These are phyloP conservation scores for Drosophila navojoa DNA, from an alignment of 1,140 invertebrate genomes.

Conservation along the genomic window DNA sequence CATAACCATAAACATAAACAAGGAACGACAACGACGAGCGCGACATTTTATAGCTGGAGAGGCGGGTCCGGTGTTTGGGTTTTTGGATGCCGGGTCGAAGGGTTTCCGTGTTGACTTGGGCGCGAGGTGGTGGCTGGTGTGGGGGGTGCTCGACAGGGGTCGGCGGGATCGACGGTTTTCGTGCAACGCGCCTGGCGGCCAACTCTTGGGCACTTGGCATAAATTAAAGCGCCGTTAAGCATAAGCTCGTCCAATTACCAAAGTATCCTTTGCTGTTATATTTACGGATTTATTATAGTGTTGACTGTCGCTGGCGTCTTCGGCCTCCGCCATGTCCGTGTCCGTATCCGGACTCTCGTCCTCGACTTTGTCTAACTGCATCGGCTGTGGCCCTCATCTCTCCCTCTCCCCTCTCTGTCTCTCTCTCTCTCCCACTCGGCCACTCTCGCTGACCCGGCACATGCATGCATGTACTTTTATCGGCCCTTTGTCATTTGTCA, in stretches of 20 bases:
- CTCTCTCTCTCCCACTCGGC: background rate
- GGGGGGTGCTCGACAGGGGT: background rate
- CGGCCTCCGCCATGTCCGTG: background rate
- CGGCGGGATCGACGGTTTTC: background rate
- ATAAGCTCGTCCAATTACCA: conserved; percentile 78
- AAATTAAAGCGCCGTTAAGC: conserved; percentile 78
- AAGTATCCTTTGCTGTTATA: conserved; percentile 75
- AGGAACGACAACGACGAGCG: conserved; percentile 61
- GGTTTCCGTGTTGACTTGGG: conserved; percentile 8
- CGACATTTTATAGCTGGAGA: conserved; percentile 67
- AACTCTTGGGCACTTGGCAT: conserved; percentile 58
- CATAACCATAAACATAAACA: conserved; percentile 71
- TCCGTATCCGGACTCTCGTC: no score
- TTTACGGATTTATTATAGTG: conserved; percentile 75
- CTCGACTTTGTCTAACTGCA: conserved; percentile 18
- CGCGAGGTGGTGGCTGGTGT: background rate
- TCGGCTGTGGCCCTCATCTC: background rate
- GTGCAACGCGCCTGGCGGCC: conserved; percentile 18
- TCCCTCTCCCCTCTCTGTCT: no score
- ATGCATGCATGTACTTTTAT: conserved; percentile 69
- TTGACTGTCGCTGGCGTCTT: conserved; percentile 54
- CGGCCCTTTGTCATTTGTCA: conserved; percentile 71
- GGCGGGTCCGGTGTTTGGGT: conserved; percentile 21
- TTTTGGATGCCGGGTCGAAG: conserved; percentile 24
- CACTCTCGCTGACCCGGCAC: background rate